phyloP scores from a whole-genome alignment of 1,140 invertebrate species.

The Popillia japonica region DNA sequence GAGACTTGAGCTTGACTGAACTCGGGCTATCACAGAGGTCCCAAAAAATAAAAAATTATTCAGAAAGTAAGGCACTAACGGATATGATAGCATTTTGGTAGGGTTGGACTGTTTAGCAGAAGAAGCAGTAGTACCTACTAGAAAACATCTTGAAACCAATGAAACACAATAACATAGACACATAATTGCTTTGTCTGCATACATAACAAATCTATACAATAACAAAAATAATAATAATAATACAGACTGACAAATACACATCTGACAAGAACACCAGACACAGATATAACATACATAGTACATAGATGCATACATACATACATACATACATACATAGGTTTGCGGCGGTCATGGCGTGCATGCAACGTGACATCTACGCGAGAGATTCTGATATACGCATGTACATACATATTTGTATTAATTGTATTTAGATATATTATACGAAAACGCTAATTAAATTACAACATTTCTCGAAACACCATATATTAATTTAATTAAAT shows the following conservation, averaged over 20 bases:
- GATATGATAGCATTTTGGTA: no score
- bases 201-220: not conserved
- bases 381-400: not conserved
- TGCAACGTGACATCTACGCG: not conserved
- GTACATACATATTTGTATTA: not conserved
- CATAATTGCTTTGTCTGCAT: no score
- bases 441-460: conserved; percentile 23
- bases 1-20: no score
- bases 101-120: no score
- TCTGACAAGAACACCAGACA: not conserved
- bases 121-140: no score
- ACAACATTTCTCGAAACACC: conserved; percentile 7
- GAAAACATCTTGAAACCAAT: not conserved
- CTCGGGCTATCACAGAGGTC: no score
- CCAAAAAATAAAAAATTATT: no score
- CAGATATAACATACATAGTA: no score
- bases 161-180: not conserved
- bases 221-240: not conserved
- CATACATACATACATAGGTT: not conserved
- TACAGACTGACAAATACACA: not conserved
- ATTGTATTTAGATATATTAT: conserved; percentile 16
- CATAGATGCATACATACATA: no score
- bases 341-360: not conserved
- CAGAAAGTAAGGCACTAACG: no score
- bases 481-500: conserved; percentile 32